Conservation (phyloP, 2,888 invertebrate genomes). For the Balanococcus diminutus region DNA sequence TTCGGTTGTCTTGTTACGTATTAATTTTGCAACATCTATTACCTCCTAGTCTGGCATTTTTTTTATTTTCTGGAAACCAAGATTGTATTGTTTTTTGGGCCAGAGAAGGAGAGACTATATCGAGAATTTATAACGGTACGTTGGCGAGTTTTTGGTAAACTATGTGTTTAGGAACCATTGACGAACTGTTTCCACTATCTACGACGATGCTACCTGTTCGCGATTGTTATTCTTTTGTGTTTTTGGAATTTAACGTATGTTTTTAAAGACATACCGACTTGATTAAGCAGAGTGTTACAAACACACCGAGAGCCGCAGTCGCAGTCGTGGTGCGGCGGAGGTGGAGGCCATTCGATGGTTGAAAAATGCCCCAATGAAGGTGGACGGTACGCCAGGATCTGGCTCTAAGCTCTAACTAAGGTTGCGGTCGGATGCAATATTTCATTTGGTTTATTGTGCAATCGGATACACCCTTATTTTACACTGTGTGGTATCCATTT, state of each 20-base stretch:
- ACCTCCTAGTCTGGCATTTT: not conserved
- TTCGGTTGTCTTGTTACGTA: not conserved
- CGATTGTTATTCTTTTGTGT: conserved; percentile 42
- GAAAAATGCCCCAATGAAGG: not conserved
- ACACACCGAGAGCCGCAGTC: not conserved
- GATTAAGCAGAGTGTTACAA: conserved; percentile 41
- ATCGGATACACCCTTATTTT: conserved; percentile 43
- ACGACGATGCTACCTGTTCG: conserved; percentile 39
- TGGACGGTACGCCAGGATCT: not conserved
- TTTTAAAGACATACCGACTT: conserved; percentile 46
- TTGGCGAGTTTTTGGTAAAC: not conserved
- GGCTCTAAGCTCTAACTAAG: too few relatives aligned
- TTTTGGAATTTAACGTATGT: conserved; percentile 45
- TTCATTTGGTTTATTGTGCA: conserved; percentile 23
- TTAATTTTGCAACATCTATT: not conserved
- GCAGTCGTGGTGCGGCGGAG: not conserved
- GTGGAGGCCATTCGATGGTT: not conserved
- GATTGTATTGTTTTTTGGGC: not conserved
- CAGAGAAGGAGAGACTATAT: not conserved
- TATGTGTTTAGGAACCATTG: conserved; percentile 13
- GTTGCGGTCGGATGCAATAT: conserved; percentile 24
- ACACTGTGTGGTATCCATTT: conserved; percentile 15
- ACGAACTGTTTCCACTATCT: not conserved
- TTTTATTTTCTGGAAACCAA: not conserved
- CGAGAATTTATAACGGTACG: not conserved